Percentiles rank a stretch among this genome's conserved stretches.
Evolutionary conservation across 2,113 vertebrate species (phyloP).

Genomic region (Nanorana parkeri): DNA sequence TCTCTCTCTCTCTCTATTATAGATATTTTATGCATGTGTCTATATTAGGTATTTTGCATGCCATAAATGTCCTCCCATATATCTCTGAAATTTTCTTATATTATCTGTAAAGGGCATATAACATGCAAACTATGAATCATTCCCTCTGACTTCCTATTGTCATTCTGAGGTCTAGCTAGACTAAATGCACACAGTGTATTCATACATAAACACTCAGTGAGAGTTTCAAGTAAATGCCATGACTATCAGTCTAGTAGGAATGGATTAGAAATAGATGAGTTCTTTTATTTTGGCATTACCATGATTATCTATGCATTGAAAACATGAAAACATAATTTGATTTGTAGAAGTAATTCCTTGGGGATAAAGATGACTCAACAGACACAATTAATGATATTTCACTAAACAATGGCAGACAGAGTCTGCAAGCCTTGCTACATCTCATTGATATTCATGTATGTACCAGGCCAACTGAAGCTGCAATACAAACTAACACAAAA

Average conservation of each 20-base stretch:
- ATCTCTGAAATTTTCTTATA: no score
- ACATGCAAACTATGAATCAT: no score
- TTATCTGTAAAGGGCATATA: no score
- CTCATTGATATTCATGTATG: conserved; percentile 51
- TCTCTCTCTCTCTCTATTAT: no score
- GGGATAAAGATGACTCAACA: conserved; percentile 40
- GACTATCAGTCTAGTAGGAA: conserved; percentile 22
- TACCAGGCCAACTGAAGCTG: conserved; percentile 11
- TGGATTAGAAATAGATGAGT: conserved; percentile 37
- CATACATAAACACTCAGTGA: not conserved
- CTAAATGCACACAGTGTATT: no score
- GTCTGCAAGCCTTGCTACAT: conserved; percentile 21
- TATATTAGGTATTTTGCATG: no score
- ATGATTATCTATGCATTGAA: conserved; percentile 27
- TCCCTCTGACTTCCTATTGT: no score
- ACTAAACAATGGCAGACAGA: conserved; percentile 32
- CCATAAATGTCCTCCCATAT: no score
- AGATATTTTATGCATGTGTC: no score
- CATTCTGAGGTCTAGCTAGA: no score
- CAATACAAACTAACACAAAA: conserved; percentile 38
- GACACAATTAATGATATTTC: conserved; percentile 46
- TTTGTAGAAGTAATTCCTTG: conserved; percentile 22
- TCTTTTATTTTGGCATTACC: conserved; percentile 24
- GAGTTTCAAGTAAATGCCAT: not conserved
- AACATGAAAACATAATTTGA: conserved; percentile 48